These are phyloP conservation scores for Himalopsyche anomala DNA, from an alignment of 2,888 invertebrate genomes.

Conservation along the genomic window DNA sequence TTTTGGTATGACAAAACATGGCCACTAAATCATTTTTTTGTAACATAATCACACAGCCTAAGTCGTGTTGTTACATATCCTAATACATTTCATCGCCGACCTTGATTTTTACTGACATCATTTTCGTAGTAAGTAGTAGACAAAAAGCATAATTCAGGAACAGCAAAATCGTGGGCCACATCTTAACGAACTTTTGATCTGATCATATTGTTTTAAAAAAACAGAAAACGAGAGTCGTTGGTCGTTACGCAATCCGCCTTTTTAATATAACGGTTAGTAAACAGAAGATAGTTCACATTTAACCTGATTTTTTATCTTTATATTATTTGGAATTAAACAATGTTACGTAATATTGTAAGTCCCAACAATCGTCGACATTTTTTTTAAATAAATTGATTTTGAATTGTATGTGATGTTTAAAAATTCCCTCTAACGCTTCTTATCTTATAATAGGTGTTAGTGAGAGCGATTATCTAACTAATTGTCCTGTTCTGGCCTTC, in stretches of 20 bases:
- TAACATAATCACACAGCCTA: too few relatives aligned
- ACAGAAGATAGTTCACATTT: background rate
- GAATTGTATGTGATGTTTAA: too few relatives aligned
- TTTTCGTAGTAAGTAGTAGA: conserved; percentile 41
- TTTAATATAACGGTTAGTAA: conserved; percentile 39
- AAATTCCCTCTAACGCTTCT: too few relatives aligned
- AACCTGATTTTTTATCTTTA: background rate
- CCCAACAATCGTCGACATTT: too few relatives aligned
- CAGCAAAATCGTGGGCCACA: conserved; percentile 59
- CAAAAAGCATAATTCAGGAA: conserved; percentile 50
- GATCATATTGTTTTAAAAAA: conserved; percentile 50
- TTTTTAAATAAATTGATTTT: too few relatives aligned
- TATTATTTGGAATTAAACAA: too few relatives aligned
- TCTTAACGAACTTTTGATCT: conserved; percentile 57
- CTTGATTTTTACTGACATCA: conserved; percentile 48
- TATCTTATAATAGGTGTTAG: too few relatives aligned
- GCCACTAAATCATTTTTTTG: too few relatives aligned
- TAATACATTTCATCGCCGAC: conserved; percentile 45
- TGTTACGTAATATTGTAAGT: too few relatives aligned
- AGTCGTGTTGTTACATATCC: conserved; percentile 1
- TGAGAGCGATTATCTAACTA: too few relatives aligned
- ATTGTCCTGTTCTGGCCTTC: too few relatives aligned
- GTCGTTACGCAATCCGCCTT: conserved; percentile 58
- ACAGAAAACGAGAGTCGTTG: conserved; percentile 61
- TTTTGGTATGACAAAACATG: too few relatives aligned